Base-by-base conservation (phyloP, 1,140 invertebrate genomes). In the Drosophila rhopaloa region DNA sequence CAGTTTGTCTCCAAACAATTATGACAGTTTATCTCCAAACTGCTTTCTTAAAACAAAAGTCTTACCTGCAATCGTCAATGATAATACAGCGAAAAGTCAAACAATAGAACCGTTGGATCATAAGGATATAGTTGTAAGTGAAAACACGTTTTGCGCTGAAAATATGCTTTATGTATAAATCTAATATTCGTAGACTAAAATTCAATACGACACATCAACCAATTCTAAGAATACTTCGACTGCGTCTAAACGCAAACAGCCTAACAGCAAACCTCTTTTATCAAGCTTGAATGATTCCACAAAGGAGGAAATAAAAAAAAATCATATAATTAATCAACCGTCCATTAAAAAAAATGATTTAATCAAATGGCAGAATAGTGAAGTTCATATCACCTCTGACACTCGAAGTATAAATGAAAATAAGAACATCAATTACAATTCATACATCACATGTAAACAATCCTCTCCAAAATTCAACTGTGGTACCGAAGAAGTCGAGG, bases 61-160 rank as follows among this genome's bases (percentile, higher is more conserved):
- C 59, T 94, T 53, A 94, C 94, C 79, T 94, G 93, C 76, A 57
- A 70, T 62, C 74, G 79, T 66, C 57, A 74, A 86, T 74, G 85
- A 88, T 38, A 89, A 50, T 67, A 91, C 73, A 70, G 78, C 73
- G 48, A 79, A 81, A 71, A 76, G 80, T 73, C 83, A 86, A 53
- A 77, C 75, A 68, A 73, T 70, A 57, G 62, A 55, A 51, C 56
- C 75, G 35, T 43, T 77, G 62, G 79, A 82, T 61, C 76, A 65
- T 61, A 76, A 79, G 73, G 76, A 81, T 66, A 88, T 76, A 73
- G 61, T 72, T 82, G 82, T 86, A 86, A 88, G 82, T 82, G 11
- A 37, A 14, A 43, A 40, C 47, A 35, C 43, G 43, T 76, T 67
- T 76, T 50, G 57, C 55, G 48, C 48, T 16, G 13, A 56, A 40